A percentile compares a stretch with the other conserved stretches of the same genome.
phyloP scores from a whole-genome alignment of 2,113 vertebrate genomes.

The Pachypanchax playfairii region DNA sequence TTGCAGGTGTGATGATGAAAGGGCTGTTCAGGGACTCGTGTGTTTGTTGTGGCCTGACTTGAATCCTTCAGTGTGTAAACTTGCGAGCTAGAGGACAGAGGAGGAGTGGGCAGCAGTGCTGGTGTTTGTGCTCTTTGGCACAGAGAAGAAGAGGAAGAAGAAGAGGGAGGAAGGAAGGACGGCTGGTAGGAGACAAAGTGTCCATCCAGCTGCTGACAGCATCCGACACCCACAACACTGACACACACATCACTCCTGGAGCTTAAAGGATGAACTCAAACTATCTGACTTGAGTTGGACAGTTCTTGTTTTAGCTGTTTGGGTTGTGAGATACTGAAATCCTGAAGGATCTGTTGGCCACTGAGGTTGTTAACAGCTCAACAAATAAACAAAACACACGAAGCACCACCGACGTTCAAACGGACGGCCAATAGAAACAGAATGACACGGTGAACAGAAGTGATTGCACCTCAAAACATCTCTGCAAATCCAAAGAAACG shows the following conservation, averaged over 20 bases:
- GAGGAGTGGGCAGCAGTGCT: slow-evolving; percentile 56
- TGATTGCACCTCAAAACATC: too few species aligned
- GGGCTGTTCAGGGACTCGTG: slow-evolving; percentile 14
- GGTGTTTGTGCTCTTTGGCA: slow-evolving; percentile 58
- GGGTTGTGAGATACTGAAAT: neutral
- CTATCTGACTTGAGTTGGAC: neutral
- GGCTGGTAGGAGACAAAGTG: slow-evolving; percentile 26
- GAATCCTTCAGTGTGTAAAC: slow-evolving; percentile 50
- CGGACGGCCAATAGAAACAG: too few species aligned
- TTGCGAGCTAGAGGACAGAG: slow-evolving; percentile 49
- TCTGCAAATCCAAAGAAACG: neutral
- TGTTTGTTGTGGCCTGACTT: slow-evolving; percentile 21
- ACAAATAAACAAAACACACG: too few species aligned
- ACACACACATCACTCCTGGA: slow-evolving; percentile 3
- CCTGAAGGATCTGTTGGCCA: too few species aligned
- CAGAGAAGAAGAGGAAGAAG: slow-evolving; percentile 15
- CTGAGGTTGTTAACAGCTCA: too few species aligned
- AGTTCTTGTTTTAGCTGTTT: neutral
- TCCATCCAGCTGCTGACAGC: slow-evolving; percentile 45
- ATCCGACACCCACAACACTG: slow-evolving; percentile 35
- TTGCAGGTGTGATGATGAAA: neutral
- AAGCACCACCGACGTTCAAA: too few species aligned
- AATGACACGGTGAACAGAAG: neutral
- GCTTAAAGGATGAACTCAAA: neutral
- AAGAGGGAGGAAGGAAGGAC: neutral